Percentiles rank a stretch among this genome's conserved stretches.
phyloP scores from a whole-genome alignment of 1,140 invertebrate species.

The Reticulitermes speratus region DNA sequence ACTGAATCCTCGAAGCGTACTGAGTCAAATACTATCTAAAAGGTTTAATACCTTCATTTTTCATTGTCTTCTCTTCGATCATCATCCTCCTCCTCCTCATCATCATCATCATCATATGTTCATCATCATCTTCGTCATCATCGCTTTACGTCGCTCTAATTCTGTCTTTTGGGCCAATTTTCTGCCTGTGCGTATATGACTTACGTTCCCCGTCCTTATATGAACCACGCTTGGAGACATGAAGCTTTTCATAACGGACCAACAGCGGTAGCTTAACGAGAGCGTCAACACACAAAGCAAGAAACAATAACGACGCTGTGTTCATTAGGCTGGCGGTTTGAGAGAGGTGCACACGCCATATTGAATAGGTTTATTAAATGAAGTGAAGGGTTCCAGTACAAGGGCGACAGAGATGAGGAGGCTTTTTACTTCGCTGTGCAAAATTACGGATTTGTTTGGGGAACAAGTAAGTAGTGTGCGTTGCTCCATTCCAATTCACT shows the following conservation, averaged over 20 bases:
- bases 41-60: no score
- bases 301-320: background rate
- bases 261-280: background rate
- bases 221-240: background rate
- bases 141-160: no score
- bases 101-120: no score
- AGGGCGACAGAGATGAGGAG: background rate
- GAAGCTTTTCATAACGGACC: background rate
- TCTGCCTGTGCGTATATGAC: no score
- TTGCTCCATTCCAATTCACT: background rate
- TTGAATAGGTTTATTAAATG: slow-evolving; percentile 1
- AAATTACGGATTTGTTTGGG: slow-evolving; percentile 3
- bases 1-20: no score
- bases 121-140: no score
- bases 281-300: slow-evolving; percentile 18
- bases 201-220: background rate
- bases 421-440: background rate
- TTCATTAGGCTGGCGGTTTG: background rate
- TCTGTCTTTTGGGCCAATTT: no score
- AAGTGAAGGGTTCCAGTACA: background rate
- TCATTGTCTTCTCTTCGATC: no score
- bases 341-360: background rate
- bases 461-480: background rate
- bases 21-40: no score
- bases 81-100: no score